Base-by-base conservation (phyloP, 2,888 invertebrate genomes). In the Scaptomyza polygonia region DNA sequence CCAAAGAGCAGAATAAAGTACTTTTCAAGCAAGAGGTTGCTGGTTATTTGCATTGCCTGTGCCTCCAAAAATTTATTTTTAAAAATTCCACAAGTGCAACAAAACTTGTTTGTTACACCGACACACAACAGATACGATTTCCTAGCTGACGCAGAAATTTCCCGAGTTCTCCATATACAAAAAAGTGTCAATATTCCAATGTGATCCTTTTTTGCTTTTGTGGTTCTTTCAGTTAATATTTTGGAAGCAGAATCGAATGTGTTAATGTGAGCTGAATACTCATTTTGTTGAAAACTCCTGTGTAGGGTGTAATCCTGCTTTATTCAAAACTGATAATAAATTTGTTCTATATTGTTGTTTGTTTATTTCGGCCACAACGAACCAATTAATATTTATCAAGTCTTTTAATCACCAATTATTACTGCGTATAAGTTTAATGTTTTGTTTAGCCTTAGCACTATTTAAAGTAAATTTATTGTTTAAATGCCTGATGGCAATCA, bases 21-120 rank as follows among this genome's bases (percentile, higher is more conserved):
- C 14, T 27, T 14, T 9, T 36, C 32, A 12, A 44, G 5, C 16
- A 11, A 49, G 18, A 49, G 21, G 32, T 42, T 25, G 12, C 11
- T 14, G 29, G 8, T n/a, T 36, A n/a, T 30, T 34, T 30, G 39
- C 47, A 18, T 18, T 51, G 49, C 12, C 9, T 25, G 5, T 11
- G 5, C 45, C 18, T 7, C 21, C 14, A 30, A 40, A 11, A 39
- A 36, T 30, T 21, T 29, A 34, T 52, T 57, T 79, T 65, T 67
- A 63, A 62, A 72, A 70, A 70, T 77, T 70, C 70, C 56, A 42
- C 30, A 61, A 63, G n/a, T 51, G 52, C 57, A 56, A 40, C 52
- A 40, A 44, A 11, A 25, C 30, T 43, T 42, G 27, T 18, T 32
- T 51, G 18, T 16, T 8, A 9, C 9, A 29, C 16, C 29, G 21